Evolutionary conservation across 2,888 invertebrate genomes (phyloP), one percentile per base, ranked within the genome.

Genomic region (Empis stercorea): DNA sequence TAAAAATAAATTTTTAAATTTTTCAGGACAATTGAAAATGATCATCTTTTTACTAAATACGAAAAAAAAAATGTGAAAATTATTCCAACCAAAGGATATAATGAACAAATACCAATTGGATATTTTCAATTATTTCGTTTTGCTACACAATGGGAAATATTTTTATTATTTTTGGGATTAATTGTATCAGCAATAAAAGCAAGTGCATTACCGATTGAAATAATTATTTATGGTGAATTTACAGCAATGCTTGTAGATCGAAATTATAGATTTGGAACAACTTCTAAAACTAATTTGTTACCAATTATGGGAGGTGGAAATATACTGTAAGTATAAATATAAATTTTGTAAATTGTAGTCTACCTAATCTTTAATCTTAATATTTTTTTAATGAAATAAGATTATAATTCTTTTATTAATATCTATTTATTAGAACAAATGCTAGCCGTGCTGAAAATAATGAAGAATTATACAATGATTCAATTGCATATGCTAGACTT

Each of bases 161-260:
- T 75, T 43, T 60, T 75, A 46, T 64, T 80, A 11, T 54, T 75
- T 43, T 51, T 76, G 32, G 84, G 78, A 5, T 59, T 80, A 47
- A 46, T 82, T 15, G 70, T 78, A 61, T 78, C 80, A 39, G 65
- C 70, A 17, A 59, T 80, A 47, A 79, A 78, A 61, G 79, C 80
- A 1, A 59, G 79, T 39, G 76, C 78, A 53, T 74, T 84, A 58
- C 84, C 84, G 1, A 65, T 79, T 17, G 77, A 81, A 30, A 76
- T 81, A 30, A 79, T 84, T 54, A 71, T 82, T 40, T 84, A 84
- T 62, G 84, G 84, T 59, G 80, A 83, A 65, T 80, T 84, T 61
- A 80, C 80, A 0, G 72, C 81, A 17, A 71, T 83, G 53, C 68
- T 84, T 55, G 80, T 84, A 54, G 80, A 81, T 66, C 71, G 82